These are phyloP conservation scores for Chloroceryle inda DNA, from an alignment of 2,797 vertebrate species.

Conservation along the genomic window DNA sequence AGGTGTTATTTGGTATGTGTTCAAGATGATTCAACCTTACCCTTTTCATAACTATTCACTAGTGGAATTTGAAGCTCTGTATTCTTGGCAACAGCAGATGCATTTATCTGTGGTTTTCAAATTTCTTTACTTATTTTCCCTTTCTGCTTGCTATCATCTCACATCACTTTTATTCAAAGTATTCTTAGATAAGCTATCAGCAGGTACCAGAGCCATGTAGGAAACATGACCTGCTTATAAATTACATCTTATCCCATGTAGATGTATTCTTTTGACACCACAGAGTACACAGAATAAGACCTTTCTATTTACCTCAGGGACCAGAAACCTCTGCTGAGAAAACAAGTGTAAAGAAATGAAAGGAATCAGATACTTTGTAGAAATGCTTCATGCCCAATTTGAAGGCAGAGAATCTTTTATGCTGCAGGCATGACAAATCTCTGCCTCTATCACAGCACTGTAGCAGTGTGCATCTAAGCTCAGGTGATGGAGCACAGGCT, in stretches of 20 bases:
- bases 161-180: conserved; percentile 3
- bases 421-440: not conserved
- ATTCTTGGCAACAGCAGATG: not conserved
- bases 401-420: not conserved
- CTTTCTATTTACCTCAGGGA: not conserved
- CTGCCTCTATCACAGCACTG: accelerated
- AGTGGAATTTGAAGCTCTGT: not conserved
- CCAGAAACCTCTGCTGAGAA: not conserved
- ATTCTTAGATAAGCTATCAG: conserved; percentile 45
- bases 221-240: not conserved
- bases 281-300: not conserved
- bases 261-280: not conserved
- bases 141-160: conserved; percentile 24
- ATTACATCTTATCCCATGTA: not conserved
- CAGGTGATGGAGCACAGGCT: accelerated
- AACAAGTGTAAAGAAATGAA: conserved; percentile 5
- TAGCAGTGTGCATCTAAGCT: not conserved
- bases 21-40: not conserved
- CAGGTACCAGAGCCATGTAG: not conserved
- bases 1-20: not conserved
- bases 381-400: not conserved
- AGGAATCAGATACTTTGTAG: not conserved
- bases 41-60: not conserved
- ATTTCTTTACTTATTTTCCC: conserved; percentile 11
- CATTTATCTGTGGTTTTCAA: not conserved